phyloP scores from a whole-genome alignment of 2,888 invertebrate genomes.

The Ennomos quercinarius region DNA sequence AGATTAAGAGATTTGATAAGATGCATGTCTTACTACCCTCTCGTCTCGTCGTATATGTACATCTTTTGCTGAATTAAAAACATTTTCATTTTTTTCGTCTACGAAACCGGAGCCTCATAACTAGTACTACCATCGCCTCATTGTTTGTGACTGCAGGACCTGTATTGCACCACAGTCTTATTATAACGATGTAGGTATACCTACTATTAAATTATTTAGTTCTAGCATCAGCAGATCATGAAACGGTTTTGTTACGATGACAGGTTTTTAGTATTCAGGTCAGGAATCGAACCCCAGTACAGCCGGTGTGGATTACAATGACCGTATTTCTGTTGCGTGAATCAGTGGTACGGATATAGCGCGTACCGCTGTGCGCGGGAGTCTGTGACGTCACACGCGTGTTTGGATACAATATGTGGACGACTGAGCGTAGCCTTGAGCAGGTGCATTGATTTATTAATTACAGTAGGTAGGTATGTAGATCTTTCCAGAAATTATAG shows the following conservation, averaged over 20 bases:
- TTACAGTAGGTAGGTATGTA: too few relatives aligned
- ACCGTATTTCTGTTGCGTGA: conserved; percentile 59
- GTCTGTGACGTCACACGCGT: conserved; percentile 25
- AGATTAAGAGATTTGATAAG: too few relatives aligned
- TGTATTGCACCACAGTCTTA: too few relatives aligned
- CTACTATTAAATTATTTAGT: not conserved
- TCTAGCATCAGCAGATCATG: not conserved
- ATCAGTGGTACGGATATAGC: conserved; percentile 52
- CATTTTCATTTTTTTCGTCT: too few relatives aligned
- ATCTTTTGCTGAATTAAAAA: too few relatives aligned
- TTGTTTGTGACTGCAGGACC: too few relatives aligned
- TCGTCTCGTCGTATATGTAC: too few relatives aligned
- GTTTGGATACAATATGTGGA: conserved; percentile 2
- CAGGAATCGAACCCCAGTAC: conserved; percentile 40
- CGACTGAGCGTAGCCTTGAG: conserved; percentile 1
- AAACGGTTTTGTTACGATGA: not conserved
- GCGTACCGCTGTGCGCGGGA: conserved; percentile 21
- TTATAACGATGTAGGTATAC: too few relatives aligned
- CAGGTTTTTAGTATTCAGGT: not conserved
- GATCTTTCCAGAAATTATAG: too few relatives aligned
- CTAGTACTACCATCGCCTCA: too few relatives aligned
- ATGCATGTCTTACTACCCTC: too few relatives aligned
- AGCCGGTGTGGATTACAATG: conserved; percentile 69
- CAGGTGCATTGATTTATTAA: conserved; percentile 2
- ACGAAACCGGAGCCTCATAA: too few relatives aligned